phyloP scores from a whole-genome alignment of 1,140 invertebrate species.

The Drosophila kohkoa region DNA sequence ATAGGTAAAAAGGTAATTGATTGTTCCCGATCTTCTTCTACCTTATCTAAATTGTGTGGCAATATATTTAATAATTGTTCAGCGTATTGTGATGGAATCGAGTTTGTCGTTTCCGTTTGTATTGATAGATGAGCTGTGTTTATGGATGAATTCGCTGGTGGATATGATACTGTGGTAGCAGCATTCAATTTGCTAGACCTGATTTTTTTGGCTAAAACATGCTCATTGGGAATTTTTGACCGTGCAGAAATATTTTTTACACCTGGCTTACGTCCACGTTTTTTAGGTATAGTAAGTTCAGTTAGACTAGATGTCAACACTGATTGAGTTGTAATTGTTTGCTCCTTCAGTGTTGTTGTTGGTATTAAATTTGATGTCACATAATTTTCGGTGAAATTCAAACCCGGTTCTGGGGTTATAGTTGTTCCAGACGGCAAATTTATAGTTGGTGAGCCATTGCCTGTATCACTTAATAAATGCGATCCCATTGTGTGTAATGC shows the following conservation, averaged over 20 bases:
- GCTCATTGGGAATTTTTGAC: background rate
- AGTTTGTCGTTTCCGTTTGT: constrained; percentile 55
- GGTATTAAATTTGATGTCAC: constrained; percentile 6
- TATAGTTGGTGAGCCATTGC: constrained; percentile 49
- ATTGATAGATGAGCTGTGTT: background rate
- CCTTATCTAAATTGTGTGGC: background rate
- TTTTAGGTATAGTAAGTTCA: constrained; percentile 60
- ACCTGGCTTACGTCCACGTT: constrained; percentile 76
- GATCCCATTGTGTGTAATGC: constrained; percentile 6
- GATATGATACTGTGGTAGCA: too few species aligned
- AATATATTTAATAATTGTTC: background rate
- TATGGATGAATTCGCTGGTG: background rate
- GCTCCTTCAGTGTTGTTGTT: background rate
- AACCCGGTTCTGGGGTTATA: constrained; percentile 67
- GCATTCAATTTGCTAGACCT: constrained; percentile 34
- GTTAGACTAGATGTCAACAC: background rate
- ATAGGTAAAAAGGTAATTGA: background rate
- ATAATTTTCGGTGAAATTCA: constrained; percentile 7
- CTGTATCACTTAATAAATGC: constrained; percentile 29
- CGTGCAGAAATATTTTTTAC: constrained; percentile 58
- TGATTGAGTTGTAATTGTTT: background rate
- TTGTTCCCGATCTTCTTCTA: background rate
- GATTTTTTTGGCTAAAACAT: background rate
- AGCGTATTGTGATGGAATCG: constrained; percentile 18
- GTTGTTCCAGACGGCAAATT: constrained; percentile 77